A percentile compares a stretch with the other conserved stretches of the same genome.
Evolutionary conservation across 1,140 invertebrate species (phyloP).

Genomic region (Araneus ventricosus): DNA sequence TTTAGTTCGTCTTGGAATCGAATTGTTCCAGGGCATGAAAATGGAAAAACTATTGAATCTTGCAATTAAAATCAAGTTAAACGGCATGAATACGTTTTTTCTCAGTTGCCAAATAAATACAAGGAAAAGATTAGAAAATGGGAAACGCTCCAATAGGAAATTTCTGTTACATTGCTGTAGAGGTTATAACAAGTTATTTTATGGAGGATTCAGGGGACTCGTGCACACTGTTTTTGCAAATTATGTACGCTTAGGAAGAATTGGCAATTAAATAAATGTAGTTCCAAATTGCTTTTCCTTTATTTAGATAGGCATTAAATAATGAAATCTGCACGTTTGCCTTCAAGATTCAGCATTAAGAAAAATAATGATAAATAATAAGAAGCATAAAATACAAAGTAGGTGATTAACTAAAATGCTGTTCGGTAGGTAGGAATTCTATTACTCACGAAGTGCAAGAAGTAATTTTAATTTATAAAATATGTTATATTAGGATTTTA

Average conservation of each 20-base stretch:
- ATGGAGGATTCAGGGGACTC: neutral
- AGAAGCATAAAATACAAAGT: neutral
- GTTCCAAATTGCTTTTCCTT: neutral
- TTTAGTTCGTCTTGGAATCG: neutral
- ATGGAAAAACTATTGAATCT: neutral
- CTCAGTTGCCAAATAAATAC: neutral
- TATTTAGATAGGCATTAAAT: neutral
- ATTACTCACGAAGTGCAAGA: neutral
- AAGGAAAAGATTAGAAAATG: neutral
- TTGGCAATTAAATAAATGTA: neutral
- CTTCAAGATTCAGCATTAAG: neutral
- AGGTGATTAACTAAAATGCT: neutral
- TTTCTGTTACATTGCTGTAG: neutral
- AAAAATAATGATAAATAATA: neutral
- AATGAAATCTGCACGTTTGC: slow-evolving; percentile 2
- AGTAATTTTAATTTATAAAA: neutral
- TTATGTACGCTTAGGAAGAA: neutral
- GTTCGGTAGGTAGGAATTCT: neutral
- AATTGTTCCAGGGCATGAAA: neutral
- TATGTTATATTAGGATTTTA: too few relatives aligned
- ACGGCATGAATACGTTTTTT: neutral
- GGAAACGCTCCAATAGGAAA: neutral
- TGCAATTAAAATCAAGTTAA: neutral
- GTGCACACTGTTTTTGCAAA: neutral
- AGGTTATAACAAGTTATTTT: neutral